These are phyloP conservation scores for Chaetops frenatus DNA, from an alignment of 2,113 vertebrate genomes.

Conservation along the genomic window DNA sequence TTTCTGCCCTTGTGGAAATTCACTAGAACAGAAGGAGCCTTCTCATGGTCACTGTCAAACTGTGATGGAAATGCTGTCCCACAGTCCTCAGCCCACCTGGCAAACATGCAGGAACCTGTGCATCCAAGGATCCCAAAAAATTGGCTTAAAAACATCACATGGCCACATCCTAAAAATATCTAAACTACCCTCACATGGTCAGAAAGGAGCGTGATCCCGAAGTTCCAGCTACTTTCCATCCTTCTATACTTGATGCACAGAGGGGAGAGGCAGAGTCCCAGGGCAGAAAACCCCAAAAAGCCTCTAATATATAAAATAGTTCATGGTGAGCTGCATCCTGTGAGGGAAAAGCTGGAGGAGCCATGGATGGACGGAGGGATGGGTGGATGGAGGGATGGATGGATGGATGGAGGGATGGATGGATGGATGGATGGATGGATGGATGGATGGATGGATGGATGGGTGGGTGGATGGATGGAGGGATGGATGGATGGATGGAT, in stretches of 20 bases:
- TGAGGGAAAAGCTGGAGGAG: not conserved
- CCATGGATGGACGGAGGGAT: not conserved
- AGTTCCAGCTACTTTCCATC: not conserved
- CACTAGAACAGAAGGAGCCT: not conserved
- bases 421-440: not conserved
- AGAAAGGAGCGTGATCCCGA: not conserved
- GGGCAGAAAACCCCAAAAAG: not conserved
- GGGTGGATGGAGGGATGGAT: not conserved
- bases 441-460: not conserved
- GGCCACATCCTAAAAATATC: not conserved
- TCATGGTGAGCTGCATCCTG: not conserved
- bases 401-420: not conserved
- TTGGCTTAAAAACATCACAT: not conserved
- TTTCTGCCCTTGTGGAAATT: not conserved
- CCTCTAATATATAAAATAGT: fast-evolving
- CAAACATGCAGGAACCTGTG: not conserved
- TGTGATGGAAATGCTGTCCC: not conserved
- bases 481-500: not conserved
- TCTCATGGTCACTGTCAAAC: not conserved
- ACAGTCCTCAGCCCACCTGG: not conserved
- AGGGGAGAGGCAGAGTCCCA: not conserved
- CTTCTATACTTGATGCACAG: not conserved
- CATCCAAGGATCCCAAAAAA: not conserved
- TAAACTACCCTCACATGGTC: not conserved
- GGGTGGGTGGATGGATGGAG: not conserved